Evolutionary conservation across 2,888 invertebrate genomes (phyloP), one percentile per base, ranked within the genome.

Genomic region (Acanthacorydalis orientalis): DNA sequence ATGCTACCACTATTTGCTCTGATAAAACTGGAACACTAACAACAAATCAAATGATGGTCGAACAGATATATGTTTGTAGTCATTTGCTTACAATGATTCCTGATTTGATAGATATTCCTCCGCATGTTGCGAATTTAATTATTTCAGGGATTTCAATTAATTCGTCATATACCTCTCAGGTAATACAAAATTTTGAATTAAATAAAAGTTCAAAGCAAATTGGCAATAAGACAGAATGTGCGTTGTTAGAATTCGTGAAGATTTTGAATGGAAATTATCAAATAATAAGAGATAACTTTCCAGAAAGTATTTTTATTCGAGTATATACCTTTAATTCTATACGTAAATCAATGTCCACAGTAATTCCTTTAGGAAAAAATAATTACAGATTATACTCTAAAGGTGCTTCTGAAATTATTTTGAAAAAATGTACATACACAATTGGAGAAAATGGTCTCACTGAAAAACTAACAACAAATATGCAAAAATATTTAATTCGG

Each of bases 201-300:
- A 23, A 23, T 4, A 2, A 23, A 4, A 23, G 2, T 23, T 67
- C 70, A 2, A 68, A 68, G 48, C 78, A 78, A 61, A 64, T 78
- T 34, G 79, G 80, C 80, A 0, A 83, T 84, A 1, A 79, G 80
- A 23, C 83, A 85, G 23, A 79, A 59, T 80, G 78, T 60, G 73
- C 77, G 35, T 62, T 80, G 51, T 64, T 79, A 40, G 77, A 77
- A 34, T 76, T 77, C 57, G 72, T 78, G 2, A 55, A 68, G 48
- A 70, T 68, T 41, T 55, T 79, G 49, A 74, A 73, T 39, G 77
- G 43, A 59, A 58, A 49, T 63, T n/a, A 76, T 56, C 69, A 74
- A 55, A 57, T 61, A n/a, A 60, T 75, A 38, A 64, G 79, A 39
- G 68, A 72, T 47, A 64, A 68, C 47, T 59, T 65, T 47, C 70